Base-by-base conservation (phyloP, 1,140 invertebrate species). In the Schmidtea mediterranea region DNA sequence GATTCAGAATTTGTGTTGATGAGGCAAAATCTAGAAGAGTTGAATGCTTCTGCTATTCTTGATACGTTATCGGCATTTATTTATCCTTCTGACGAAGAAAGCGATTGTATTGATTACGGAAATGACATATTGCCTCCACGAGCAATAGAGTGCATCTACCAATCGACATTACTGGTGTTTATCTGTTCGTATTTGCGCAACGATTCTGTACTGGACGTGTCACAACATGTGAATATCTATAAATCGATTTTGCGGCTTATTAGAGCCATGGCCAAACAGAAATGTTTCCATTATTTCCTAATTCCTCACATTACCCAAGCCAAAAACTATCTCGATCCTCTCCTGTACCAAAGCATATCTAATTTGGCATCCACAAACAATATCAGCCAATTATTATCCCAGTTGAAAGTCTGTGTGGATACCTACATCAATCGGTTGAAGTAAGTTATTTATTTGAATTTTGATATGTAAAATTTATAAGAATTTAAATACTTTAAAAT, bases 121-220 rank as follows among this genome's bases (percentile, higher is more conserved):
- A 46, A 46, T 46, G 18, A 46, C 9, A 15, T 46, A 22, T 8
- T 46, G 8, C 18, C 22, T 6, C 3, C 23, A 21, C 5, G n/a
- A 46, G 26, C 26, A 10, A 10, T 32, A 6, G 26, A 32, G 10
- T 32, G 26, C 10, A 32, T 32, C 10, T 32, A 32, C 10, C 26
- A 32, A 10, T 32, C 26, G 26, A 32, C 26, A 32, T 32, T 32
- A 32, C 26, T 32, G 10, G 76, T 80, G 16, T 81, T 80, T 10
- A 72, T 90, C 6, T 80, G 79, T 50, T 86, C 81, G 0, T 89
- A 92, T 57, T 69, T 92, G 21, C 72, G 81, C 54, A 90, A 92
- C 58, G 84, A 90, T 63, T 89, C 83, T 24, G 82, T 89, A 45
- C 63, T 90, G 57, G 84, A 90, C 62, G 86, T 90, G 78, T 81